Evolutionary conservation across 1,140 invertebrate species (phyloP), one percentile per base, ranked within the genome.

Genomic region (Orchestia grillus): DNA sequence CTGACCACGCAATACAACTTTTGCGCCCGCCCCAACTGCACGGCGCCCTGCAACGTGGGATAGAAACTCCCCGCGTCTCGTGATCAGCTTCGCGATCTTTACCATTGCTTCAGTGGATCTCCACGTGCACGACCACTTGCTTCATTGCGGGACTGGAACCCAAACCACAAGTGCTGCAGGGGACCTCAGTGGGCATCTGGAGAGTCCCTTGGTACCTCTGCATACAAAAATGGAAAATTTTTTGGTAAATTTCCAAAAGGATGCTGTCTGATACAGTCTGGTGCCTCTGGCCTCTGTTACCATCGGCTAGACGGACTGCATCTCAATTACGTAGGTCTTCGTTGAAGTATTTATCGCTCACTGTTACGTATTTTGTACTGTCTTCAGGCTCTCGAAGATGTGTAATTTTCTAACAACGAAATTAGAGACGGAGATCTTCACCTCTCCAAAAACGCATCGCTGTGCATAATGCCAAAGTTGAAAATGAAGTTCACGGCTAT

Each of bases 1-100:
- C 88, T 90, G 62, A 77, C 88, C 88, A 90, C 42, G 88, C 88
- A 90, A 90, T 90, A 90, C 88, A 90, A 42, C 88, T 90, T 90
- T 90, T 41, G 36, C 41, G 4, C 4, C 36, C 41, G 4, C 88
- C 11, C 43, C 88, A 44, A 42, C 88, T 90, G 88, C 88, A 90
- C 88, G 43, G 36, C 88, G 88, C 88, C 43, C 88, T 8, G 88
- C 43, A 90, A 90, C 88, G 88, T 90, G 88, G 88, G 88, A 90
- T 90, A 90, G n/a, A 8, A 36, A 90, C 42, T 44, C 43, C 88
- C n/a, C 42, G 28, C 4, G 62, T 77, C 62, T 77, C 36, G 62
- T 8, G 62, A 77, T 77, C 15, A 77, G 62, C 28, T 77, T 28
- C 36, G 62, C 62, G 62, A 77, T 77, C 62, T 77, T 77, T 36